Percentiles rank a stretch among this genome's conserved stretches.
These are phyloP conservation scores for Trichonephila inaurata DNA, from an alignment of 1,140 invertebrate species.

Conservation along the genomic window DNA sequence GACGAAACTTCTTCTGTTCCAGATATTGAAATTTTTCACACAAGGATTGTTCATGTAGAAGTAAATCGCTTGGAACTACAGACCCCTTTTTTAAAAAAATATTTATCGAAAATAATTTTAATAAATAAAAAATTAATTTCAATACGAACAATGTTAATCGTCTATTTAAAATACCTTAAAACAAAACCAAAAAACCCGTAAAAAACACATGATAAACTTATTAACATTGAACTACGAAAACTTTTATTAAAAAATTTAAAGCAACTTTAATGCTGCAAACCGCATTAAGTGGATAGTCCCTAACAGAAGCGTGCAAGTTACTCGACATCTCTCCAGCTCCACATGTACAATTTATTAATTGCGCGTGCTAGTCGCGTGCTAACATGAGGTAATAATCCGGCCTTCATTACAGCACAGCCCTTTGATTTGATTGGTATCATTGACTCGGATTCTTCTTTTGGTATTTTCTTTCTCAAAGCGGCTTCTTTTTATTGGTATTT, in stretches of 20 bases:
- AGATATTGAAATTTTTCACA: too few species aligned
- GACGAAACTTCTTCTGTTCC: too few species aligned
- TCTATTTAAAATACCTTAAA: too few species aligned
- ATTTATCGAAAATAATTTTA: too few species aligned
- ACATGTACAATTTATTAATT: constrained; percentile 58
- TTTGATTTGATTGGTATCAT: constrained; percentile 68
- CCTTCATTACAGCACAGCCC: constrained; percentile 54
- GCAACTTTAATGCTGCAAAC: not conserved
- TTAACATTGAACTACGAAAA: too few species aligned
- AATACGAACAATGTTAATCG: too few species aligned
- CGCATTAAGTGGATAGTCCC: not conserved
- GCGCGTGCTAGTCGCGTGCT: constrained; percentile 67
- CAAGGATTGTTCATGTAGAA: too few species aligned
- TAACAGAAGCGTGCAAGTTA: not conserved
- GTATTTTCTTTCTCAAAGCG: constrained; percentile 7
- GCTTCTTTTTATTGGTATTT: constrained; percentile 52
- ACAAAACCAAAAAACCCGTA: too few species aligned
- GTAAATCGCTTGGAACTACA: too few species aligned
- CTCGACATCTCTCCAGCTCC: constrained; percentile 27
- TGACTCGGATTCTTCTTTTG: constrained; percentile 32
- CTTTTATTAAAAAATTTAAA: not conserved
- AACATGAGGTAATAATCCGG: constrained; percentile 54
- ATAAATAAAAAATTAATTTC: too few species aligned
- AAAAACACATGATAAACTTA: too few species aligned
- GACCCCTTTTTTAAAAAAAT: too few species aligned